Evolutionary conservation across 2,888 invertebrate genomes (phyloP), one percentile per base, ranked within the genome.

Genomic region (Spisula solida): DNA sequence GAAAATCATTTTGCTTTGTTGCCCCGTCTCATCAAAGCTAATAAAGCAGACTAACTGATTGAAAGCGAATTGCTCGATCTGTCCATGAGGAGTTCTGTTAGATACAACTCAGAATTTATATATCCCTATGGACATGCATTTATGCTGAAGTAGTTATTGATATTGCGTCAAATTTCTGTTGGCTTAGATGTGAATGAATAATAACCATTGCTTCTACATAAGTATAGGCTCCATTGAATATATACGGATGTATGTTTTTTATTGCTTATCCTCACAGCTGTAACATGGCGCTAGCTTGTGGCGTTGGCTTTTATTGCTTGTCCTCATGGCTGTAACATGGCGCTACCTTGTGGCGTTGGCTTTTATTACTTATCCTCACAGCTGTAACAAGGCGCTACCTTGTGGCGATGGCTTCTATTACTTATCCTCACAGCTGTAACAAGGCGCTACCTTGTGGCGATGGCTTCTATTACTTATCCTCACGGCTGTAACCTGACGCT

Each of bases 91-190:
- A 34, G 31, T 75, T 31, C 18, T 75, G 75, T 75, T 34, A 75
- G 34, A 75, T 29, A 75, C 75, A 2, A 75, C 31, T 31, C 75
- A 75, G 34, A 75, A 75, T 75, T 31, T 75, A 31, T 75, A 34
- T 75, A 31, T 75, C 75, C 75, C 75, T 2, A 14, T 16, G 75
- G 75, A 75, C 75, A 34, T 34, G 29, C 75, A 25, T 34, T 75
- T 75, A 75, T 75, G 18, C 31, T 34, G 5, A 34, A 34, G 31
- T 25, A 75, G 75, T 34, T 75, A 75, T 75, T 75, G 75, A 75
- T 75, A 75, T 75, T 75, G 75, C 75, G 75, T 75, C 75, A 75
- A 75, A 75, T 75, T 75, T 75, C 75, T 75, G 29, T 34, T 25
- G 75, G 18, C 31, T 75, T 34, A 75, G 14, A 34, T 34, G 41